Percentiles rank a stretch among this genome's conserved stretches.
Conservation (phyloP, 2,888 invertebrate species). For the Syritta pipiens region DNA sequence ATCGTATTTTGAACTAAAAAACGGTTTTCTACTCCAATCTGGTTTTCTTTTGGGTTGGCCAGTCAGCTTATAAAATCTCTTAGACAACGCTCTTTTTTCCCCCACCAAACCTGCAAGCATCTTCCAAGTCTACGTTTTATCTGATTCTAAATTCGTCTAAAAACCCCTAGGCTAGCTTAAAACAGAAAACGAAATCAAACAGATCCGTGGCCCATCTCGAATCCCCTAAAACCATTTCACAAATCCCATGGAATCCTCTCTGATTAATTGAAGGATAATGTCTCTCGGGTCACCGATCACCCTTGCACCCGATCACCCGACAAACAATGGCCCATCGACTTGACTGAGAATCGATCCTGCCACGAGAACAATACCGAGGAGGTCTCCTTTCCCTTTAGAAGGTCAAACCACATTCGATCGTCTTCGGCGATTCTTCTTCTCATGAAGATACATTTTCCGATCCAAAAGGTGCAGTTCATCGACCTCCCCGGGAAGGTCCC, state of each 20-base stretch:
- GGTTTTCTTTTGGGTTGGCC: too few species aligned
- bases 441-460: constrained; percentile 60
- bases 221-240: not conserved
- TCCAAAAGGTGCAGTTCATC: constrained; percentile 53
- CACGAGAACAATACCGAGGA: not conserved
- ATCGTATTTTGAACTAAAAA: too few species aligned
- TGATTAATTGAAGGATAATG: constrained; percentile 69
- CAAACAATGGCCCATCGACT: constrained; percentile 55
- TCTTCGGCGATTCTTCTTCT: constrained; percentile 42
- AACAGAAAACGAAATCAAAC: too few species aligned
- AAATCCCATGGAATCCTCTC: constrained; percentile 49
- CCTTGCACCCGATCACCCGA: constrained; percentile 32
- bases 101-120: too few species aligned
- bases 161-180: too few species aligned
- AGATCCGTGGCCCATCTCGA: constrained; percentile 7
- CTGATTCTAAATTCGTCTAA: too few species aligned
- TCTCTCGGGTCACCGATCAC: constrained; percentile 63
- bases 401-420: constrained; percentile 5
- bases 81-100: too few species aligned
- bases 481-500: too few species aligned
- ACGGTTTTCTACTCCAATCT: too few species aligned
- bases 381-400: not conserved
- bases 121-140: too few species aligned
- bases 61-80: too few species aligned
- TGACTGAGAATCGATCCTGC: constrained; percentile 53